Percentiles rank a stretch among this genome's conserved stretches.
Evolutionary conservation across 2,797 vertebrate genomes (phyloP).

Genomic region (Gadopsis bispinosus): DNA sequence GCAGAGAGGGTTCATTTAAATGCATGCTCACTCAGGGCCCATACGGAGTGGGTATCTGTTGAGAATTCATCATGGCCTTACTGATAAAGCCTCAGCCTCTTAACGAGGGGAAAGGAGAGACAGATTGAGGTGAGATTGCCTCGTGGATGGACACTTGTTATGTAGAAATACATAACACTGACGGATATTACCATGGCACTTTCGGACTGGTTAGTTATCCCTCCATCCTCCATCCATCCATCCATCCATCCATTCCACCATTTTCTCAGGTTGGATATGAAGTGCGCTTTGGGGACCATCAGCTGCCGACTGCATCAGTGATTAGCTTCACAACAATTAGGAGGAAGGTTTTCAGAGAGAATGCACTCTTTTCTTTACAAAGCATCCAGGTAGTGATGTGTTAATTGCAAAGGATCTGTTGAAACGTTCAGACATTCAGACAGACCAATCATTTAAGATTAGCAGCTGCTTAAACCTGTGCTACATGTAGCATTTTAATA

Average conservation of each 20-base stretch:
- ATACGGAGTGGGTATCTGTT: slow-evolving; percentile 76
- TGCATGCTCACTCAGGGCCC: slow-evolving; percentile 82
- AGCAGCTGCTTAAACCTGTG: background rate
- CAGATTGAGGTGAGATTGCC: slow-evolving; percentile 83
- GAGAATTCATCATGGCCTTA: slow-evolving; percentile 82
- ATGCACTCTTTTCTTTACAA: slow-evolving; percentile 24
- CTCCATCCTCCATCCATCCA: slow-evolving; percentile 60
- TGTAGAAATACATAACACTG: slow-evolving; percentile 81
- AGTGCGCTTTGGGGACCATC: slow-evolving; percentile 50
- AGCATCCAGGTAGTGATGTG: background rate
- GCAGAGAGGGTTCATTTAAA: slow-evolving; percentile 82
- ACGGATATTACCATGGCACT: slow-evolving; percentile 73
- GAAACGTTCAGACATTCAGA: background rate
- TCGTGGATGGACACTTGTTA: slow-evolving; percentile 83
- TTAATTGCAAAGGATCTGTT: slow-evolving; percentile 6
- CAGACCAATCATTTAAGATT: background rate
- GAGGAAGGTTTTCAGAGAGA: slow-evolving; percentile 36
- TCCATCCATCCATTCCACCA: slow-evolving; percentile 51
- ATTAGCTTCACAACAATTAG: slow-evolving; percentile 60
- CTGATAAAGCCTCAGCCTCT: slow-evolving; percentile 80
- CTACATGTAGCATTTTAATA: background rate
- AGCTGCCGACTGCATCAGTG: slow-evolving; percentile 53
- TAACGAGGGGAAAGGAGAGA: slow-evolving; percentile 72
- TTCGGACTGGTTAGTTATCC: slow-evolving; percentile 69
- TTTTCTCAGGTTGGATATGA: slow-evolving; percentile 56